phyloP scores from a whole-genome alignment of 1,140 invertebrate genomes.

The Atta colombica region DNA sequence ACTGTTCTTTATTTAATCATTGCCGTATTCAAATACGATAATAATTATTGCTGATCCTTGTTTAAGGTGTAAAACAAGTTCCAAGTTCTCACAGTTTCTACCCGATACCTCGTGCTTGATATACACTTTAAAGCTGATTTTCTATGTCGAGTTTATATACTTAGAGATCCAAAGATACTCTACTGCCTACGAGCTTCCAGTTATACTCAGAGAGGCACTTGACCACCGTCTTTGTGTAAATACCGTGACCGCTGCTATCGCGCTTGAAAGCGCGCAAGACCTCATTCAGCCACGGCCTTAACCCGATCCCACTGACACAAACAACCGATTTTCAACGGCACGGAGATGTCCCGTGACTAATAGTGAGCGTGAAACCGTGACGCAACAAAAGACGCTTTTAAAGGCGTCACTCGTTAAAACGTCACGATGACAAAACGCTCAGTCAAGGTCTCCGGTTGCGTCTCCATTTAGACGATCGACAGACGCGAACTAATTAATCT shows the following conservation, averaged over 20 bases:
- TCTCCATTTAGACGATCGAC: slow-evolving; percentile 43
- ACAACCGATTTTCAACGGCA: slow-evolving; percentile 62
- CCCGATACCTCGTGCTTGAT: slow-evolving; percentile 20
- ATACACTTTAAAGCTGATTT: neutral
- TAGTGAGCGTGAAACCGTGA: slow-evolving; percentile 50
- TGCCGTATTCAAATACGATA: neutral
- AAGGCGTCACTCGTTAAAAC: slow-evolving; percentile 38
- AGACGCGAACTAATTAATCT: slow-evolving; percentile 54
- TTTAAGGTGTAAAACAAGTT: neutral
- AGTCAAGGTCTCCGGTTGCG: slow-evolving; percentile 15
- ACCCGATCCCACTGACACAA: slow-evolving; percentile 62
- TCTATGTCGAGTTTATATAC: neutral
- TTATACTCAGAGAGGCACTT: slow-evolving; percentile 43
- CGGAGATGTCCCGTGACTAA: slow-evolving; percentile 72
- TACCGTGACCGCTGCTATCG: slow-evolving; percentile 37
- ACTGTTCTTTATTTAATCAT: neutral
- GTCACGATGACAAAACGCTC: slow-evolving; percentile 12
- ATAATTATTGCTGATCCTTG: slow-evolving; percentile 8
- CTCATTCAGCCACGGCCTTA: slow-evolving; percentile 61
- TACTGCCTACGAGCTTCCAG: slow-evolving; percentile 38
- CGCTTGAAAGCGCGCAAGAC: slow-evolving; percentile 34
- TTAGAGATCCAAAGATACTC: neutral
- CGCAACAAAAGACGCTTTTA: slow-evolving; percentile 68
- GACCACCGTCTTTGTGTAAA: slow-evolving; percentile 34
- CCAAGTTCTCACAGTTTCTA: slow-evolving; percentile 37